phyloP scores from a whole-genome alignment of 2,113 vertebrate genomes.

The Notarius lentiginosus region DNA sequence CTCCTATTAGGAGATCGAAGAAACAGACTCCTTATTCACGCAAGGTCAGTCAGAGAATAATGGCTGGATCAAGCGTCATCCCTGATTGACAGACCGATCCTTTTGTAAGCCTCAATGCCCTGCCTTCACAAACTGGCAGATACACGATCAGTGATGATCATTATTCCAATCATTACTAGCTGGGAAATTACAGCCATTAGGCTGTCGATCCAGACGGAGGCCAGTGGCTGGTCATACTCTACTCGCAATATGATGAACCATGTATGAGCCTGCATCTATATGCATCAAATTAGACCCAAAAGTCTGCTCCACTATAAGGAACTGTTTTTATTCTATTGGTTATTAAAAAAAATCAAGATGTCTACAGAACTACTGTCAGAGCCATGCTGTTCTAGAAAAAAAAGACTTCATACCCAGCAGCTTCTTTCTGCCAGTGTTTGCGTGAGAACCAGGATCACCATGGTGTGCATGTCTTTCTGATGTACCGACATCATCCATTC shows the following conservation, averaged over 20 bases:
- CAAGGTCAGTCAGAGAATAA: slow-evolving; percentile 39
- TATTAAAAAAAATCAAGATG: neutral
- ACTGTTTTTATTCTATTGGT: neutral
- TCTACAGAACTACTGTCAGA: neutral
- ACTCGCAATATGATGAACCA: neutral
- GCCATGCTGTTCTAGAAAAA: neutral
- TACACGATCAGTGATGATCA: slow-evolving; percentile 26
- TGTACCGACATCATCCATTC: neutral
- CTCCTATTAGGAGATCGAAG: slow-evolving; percentile 36
- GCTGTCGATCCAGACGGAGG: neutral
- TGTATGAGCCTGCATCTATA: neutral
- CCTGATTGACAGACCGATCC: neutral
- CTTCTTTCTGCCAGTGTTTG: neutral
- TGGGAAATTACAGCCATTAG: slow-evolving; percentile 42
- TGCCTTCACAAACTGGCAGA: neutral
- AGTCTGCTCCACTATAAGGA: neutral
- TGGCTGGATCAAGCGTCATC: slow-evolving; percentile 33
- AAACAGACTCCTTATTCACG: slow-evolving; percentile 50
- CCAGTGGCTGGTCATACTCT: neutral
- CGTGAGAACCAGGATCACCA: neutral
- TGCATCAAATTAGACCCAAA: neutral
- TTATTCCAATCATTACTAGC: slow-evolving; percentile 53
- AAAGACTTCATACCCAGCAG: neutral
- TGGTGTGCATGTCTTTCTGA: neutral
- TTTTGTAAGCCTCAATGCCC: neutral